Percentiles rank a stretch among this genome's conserved stretches.
phyloP scores from a whole-genome alignment of 2,888 invertebrate genomes.

The Elegia similella region DNA sequence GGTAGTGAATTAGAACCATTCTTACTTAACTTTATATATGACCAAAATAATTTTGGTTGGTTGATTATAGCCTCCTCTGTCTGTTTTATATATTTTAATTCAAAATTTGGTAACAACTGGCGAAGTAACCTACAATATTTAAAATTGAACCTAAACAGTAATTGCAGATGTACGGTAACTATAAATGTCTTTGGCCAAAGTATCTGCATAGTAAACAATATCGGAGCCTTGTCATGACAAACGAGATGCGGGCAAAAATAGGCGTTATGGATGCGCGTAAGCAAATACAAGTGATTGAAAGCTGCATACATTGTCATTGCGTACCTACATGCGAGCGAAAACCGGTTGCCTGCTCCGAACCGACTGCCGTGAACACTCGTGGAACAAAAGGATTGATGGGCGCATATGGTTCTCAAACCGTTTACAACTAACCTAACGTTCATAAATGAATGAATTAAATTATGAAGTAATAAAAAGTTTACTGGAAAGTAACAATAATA shows the following conservation, averaged over 20 bases:
- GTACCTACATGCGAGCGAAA: background rate
- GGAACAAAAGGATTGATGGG: background rate
- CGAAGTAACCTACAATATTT: background rate
- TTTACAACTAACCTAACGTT: background rate
- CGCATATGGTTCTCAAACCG: constrained; percentile 4
- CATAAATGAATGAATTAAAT: background rate
- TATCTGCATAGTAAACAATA: background rate
- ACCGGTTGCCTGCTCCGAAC: constrained; percentile 3
- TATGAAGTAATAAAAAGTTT: background rate
- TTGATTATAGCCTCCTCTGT: background rate
- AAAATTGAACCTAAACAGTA: background rate
- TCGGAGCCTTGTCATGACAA: background rate
- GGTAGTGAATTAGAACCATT: too few relatives aligned
- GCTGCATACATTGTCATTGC: background rate
- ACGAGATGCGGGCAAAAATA: background rate
- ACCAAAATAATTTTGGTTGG: background rate
- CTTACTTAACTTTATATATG: background rate
- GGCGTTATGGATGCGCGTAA: background rate
- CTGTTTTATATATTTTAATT: background rate
- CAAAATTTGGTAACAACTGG: background rate
- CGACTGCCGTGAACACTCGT: background rate
- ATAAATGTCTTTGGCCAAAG: background rate
- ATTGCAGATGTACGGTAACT: background rate
- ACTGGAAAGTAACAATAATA: background rate
- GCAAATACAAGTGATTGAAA: background rate